Evolutionary conservation across 2,797 vertebrate genomes (phyloP).

Genomic region (Coccyzus lansbergi): DNA sequence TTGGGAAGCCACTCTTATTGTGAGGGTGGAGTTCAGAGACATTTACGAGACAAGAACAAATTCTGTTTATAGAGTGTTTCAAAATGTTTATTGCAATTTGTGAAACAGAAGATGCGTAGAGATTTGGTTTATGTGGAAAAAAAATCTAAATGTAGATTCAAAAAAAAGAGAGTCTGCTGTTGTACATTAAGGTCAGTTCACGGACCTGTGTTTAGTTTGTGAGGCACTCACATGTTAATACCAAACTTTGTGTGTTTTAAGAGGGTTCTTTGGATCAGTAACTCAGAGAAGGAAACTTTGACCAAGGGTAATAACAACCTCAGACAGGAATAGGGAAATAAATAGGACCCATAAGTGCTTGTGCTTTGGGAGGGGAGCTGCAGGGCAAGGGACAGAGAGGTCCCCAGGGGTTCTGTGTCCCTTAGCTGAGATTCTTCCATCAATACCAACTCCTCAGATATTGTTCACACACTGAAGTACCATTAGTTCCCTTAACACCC

Average conservation of each 20-base stretch:
- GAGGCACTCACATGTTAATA: background rate
- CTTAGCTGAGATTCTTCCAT: background rate
- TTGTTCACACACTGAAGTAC: background rate
- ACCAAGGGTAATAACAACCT: background rate
- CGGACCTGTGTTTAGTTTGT: background rate
- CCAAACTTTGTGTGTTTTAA: background rate
- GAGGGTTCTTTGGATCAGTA: background rate
- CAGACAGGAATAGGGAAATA: background rate
- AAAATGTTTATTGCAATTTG: slow-evolving; percentile 25
- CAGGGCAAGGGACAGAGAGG: background rate
- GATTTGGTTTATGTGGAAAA: slow-evolving; percentile 10
- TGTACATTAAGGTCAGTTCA: background rate
- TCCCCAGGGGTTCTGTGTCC: background rate
- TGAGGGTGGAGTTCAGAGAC: background rate
- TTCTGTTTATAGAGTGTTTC: slow-evolving; percentile 8
- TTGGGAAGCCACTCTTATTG: background rate
- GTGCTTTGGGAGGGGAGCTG: background rate
- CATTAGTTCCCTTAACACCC: background rate
- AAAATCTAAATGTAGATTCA: background rate
- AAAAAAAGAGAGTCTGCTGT: background rate
- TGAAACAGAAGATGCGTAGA: background rate
- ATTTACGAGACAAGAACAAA: background rate
- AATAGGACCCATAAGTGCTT: background rate
- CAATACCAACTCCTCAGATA: background rate
- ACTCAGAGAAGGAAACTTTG: background rate